These are phyloP conservation scores for Mythimna loreyi DNA, from an alignment of 2,888 invertebrate species.

Conservation along the genomic window DNA sequence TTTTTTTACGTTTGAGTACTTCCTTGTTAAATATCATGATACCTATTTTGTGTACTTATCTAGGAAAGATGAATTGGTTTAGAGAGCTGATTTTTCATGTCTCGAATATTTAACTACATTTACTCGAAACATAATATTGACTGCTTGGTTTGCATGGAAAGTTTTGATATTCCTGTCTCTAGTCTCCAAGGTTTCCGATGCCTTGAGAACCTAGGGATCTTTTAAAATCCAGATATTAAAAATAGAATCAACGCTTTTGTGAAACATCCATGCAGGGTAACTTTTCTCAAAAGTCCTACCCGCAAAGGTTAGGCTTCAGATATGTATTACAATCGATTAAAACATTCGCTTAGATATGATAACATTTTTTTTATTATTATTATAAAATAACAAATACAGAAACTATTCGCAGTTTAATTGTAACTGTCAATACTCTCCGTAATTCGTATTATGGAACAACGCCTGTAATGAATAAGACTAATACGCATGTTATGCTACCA, in stretches of 20 bases:
- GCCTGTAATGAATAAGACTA: background rate
- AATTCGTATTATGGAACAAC: background rate
- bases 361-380: background rate
- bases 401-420: too few relatives aligned
- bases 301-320: too few relatives aligned
- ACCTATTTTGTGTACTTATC: background rate
- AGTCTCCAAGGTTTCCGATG: too few relatives aligned
- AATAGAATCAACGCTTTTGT: background rate
- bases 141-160: background rate
- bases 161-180: background rate
- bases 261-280: background rate
- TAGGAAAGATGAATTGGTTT: background rate
- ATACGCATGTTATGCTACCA: background rate
- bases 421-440: background rate
- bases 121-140: background rate
- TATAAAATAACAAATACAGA: background rate
- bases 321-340: background rate
- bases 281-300: background rate
- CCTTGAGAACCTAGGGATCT: too few relatives aligned
- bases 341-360: background rate
- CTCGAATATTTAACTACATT: background rate
- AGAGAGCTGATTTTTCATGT: background rate
- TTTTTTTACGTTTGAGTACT: constrained; percentile 3
- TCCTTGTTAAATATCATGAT: background rate
- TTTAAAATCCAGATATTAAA: background rate